phyloP scores from a whole-genome alignment of 2,113 vertebrate genomes.

The Vireo altiloquus region DNA sequence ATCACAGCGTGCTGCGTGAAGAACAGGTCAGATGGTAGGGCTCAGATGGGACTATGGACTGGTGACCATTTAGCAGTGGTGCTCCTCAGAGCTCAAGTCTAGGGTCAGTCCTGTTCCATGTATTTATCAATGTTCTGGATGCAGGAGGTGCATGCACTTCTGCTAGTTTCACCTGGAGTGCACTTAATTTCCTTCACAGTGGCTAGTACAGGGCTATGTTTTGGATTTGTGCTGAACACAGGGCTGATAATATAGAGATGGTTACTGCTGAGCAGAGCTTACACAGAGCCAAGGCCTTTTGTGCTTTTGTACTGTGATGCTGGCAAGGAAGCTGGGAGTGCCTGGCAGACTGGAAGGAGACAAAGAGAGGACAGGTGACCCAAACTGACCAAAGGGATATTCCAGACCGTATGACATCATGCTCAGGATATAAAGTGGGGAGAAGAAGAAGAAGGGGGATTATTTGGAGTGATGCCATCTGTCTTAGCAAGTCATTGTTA shows the following conservation, averaged over 20 bases:
- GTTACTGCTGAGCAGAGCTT: background rate
- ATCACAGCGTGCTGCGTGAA: accelerated
- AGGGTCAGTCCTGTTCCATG: background rate
- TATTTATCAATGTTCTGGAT: background rate
- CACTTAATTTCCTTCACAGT: background rate
- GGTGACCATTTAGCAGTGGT: background rate
- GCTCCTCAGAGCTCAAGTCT: background rate
- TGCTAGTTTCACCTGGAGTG: background rate
- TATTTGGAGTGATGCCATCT: accelerated
- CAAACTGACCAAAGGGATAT: background rate
- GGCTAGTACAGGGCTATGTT: background rate
- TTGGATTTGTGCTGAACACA: background rate
- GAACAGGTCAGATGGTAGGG: background rate
- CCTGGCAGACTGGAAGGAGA: background rate
- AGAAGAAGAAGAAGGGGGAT: background rate
- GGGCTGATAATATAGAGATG: background rate
- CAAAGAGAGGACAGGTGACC: background rate
- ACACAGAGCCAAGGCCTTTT: background rate
- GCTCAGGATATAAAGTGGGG: background rate
- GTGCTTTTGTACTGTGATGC: accelerated
- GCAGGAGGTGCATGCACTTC: background rate
- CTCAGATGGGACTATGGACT: background rate
- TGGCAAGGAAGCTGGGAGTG: background rate
- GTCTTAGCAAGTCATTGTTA: background rate
- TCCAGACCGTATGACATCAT: background rate